Conservation (phyloP, 2,113 vertebrate species). For the Psilopogon haemacephalus region DNA sequence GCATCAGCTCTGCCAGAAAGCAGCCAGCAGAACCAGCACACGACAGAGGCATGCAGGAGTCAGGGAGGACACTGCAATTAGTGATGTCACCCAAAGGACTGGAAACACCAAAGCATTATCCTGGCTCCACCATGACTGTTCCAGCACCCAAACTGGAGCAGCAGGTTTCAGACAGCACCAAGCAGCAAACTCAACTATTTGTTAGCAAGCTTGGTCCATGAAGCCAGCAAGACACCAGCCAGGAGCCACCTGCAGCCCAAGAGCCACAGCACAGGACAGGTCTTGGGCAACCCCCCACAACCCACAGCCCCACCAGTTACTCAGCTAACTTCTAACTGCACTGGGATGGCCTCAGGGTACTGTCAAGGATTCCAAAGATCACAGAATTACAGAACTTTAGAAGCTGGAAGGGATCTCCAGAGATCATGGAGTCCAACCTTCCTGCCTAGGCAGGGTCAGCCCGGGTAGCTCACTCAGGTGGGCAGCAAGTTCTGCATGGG, state of each 20-base stretch:
- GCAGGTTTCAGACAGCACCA: neutral
- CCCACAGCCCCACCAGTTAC: neutral
- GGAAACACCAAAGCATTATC: neutral
- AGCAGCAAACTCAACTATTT: neutral
- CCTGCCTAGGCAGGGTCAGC: too few species aligned
- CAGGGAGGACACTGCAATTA: neutral
- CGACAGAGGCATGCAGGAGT: neutral
- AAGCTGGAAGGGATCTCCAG: too few species aligned
- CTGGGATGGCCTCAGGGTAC: neutral
- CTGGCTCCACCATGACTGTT: neutral
- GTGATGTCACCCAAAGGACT: neutral
- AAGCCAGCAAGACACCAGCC: neutral
- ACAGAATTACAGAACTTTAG: too few species aligned
- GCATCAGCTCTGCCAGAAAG: neutral
- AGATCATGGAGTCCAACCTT: too few species aligned
- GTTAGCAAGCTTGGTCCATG: neutral
- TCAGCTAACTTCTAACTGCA: neutral
- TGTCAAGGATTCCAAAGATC: neutral
- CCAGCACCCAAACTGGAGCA: neutral
- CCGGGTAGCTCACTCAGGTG: too few species aligned
- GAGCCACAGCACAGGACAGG: neutral
- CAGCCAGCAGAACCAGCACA: neutral
- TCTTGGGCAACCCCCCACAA: neutral
- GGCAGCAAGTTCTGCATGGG: too few species aligned
- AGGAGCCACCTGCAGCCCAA: neutral